These are phyloP conservation scores for Tipula lateralis DNA, from an alignment of 2,888 invertebrate genomes.

Conservation along the genomic window DNA sequence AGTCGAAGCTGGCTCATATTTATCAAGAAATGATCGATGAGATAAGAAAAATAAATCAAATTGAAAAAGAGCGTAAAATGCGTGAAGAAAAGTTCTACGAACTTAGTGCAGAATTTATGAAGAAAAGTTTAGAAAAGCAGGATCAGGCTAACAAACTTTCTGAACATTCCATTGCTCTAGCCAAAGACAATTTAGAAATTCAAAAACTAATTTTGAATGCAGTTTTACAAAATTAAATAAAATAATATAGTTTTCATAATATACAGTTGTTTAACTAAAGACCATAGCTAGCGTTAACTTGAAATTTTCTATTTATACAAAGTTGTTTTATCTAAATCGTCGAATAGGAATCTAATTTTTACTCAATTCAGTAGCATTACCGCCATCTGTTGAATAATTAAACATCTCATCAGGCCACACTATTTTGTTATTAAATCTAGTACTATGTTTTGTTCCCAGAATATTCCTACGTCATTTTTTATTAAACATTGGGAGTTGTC, in stretches of 20 bases:
- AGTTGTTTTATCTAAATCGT: too few species aligned
- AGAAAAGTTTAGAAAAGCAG: not conserved
- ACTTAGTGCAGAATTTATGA: not conserved
- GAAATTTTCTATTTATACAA: too few species aligned
- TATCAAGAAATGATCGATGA: not conserved
- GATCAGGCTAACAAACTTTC: not conserved
- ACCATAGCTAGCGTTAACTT: too few species aligned
- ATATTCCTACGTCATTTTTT: not conserved
- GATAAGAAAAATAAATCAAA: not conserved
- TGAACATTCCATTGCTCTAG: not conserved
- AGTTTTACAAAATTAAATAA: not conserved
- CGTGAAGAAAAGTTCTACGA: not conserved
- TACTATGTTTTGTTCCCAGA: not conserved
- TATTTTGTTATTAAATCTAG: not conserved
- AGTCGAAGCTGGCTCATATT: not conserved
- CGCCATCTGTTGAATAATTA: not conserved
- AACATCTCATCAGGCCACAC: not conserved
- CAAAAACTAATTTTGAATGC: not conserved
- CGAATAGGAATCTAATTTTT: too few species aligned
- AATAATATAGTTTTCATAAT: not conserved
- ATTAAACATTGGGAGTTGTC: constrained; percentile 27
- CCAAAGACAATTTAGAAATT: not conserved
- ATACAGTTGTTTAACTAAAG: not conserved
- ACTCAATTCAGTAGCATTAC: not conserved
- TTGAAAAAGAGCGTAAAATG: not conserved